Evolutionary conservation across 2,113 vertebrate species (phyloP).

Genomic region (Hippoglossus stenolepis): DNA sequence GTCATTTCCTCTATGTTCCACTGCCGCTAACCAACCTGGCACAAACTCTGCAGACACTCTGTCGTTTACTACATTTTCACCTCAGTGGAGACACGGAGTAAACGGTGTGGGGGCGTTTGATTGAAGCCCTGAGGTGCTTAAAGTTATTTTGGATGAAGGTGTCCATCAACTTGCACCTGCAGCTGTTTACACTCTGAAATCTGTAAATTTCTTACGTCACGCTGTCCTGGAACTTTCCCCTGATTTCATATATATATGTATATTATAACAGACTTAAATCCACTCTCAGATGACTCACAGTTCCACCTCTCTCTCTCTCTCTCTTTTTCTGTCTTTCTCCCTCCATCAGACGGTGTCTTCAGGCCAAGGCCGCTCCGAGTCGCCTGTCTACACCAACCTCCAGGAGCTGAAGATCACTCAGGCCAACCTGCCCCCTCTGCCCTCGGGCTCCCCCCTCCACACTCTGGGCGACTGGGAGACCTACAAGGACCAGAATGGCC

Average conservation of each 20-base stretch:
- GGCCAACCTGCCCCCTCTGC: constrained; percentile 85
- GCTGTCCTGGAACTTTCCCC: constrained; percentile 17
- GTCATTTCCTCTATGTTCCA: not conserved
- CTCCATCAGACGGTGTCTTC: constrained; percentile 85
- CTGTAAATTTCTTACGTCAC: constrained; percentile 2
- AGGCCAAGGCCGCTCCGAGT: constrained; percentile 88
- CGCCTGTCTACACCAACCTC: constrained; percentile 94
- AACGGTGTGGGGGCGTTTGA: not conserved
- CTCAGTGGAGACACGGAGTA: not conserved
- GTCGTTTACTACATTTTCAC: constrained; percentile 7
- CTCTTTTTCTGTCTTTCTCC: not conserved
- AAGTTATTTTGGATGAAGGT: constrained; percentile 1
- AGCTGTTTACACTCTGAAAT: constrained; percentile 10
- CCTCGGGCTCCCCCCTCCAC: constrained; percentile 86
- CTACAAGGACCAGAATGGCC: constrained; percentile 89
- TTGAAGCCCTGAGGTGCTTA: not conserved
- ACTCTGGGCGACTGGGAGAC: constrained; percentile 93
- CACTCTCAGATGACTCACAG: too few species aligned
- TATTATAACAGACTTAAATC: too few species aligned
- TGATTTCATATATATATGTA: constrained; percentile 8
- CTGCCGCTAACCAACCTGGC: too few species aligned
- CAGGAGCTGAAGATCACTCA: constrained; percentile 96
- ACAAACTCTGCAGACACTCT: not conserved
- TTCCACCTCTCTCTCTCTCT: not conserved
- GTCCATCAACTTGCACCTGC: not conserved